Percentiles rank a stretch among this genome's conserved stretches.
Conservation (phyloP, 2,888 invertebrate species). For the Eupithecia abbreviata region DNA sequence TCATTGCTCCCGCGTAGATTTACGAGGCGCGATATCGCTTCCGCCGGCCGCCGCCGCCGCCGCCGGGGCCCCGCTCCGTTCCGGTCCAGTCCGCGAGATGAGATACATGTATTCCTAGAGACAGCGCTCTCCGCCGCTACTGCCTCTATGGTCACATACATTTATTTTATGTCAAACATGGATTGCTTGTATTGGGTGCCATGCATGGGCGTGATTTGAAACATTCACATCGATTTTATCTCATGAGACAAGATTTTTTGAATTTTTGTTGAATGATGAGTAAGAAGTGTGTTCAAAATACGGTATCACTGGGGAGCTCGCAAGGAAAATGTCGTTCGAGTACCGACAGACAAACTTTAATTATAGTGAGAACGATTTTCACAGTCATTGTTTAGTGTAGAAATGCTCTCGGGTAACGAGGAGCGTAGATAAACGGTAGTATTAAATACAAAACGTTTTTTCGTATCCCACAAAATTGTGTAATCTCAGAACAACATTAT, state of each 20-base stretch:
- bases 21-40: conserved; percentile 58
- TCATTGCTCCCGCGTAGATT: conserved; percentile 56
- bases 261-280: background rate
- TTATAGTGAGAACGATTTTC: background rate
- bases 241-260: background rate
- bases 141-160: conserved; percentile 27
- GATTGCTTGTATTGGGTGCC: background rate
- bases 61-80: background rate
- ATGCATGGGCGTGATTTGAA: background rate
- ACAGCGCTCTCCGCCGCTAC: conserved; percentile 24
- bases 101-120: conserved; percentile 52
- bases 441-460: background rate
- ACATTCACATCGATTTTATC: background rate
- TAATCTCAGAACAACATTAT: background rate
- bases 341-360: background rate
- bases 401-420: background rate
- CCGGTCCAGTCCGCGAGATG: conserved; percentile 36
- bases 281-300: background rate
- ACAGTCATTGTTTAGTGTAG: background rate
- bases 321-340: background rate
- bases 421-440: background rate
- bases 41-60: conserved; percentile 31
- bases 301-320: background rate
- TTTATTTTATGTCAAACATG: conserved; percentile 17
- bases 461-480: background rate